A percentile compares a stretch with the other conserved stretches of the same genome.
Evolutionary conservation across 2,888 invertebrate species (phyloP).

Genomic region (Liopterus haemorrhoidalis): DNA sequence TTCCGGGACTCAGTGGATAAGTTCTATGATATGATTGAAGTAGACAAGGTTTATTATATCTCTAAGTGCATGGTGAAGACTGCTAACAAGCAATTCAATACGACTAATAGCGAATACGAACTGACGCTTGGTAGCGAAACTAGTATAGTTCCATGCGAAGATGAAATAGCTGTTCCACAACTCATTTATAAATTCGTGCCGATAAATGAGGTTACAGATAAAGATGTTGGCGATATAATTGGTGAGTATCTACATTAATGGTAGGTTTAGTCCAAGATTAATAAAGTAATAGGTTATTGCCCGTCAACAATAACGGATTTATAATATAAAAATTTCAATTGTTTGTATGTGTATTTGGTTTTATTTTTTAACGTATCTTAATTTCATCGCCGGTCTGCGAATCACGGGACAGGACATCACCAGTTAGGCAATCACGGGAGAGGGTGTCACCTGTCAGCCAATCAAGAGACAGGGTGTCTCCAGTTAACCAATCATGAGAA

Average conservation of each 20-base stretch:
- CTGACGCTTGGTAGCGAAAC: constrained; percentile 81
- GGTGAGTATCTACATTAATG: constrained; percentile 51
- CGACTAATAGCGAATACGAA: constrained; percentile 90
- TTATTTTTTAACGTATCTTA: too few species aligned
- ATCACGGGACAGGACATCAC: too few species aligned
- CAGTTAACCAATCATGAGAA: too few species aligned
- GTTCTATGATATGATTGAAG: constrained; percentile 82
- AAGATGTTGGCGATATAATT: constrained; percentile 61
- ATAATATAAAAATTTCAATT: too few species aligned
- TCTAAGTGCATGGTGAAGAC: constrained; percentile 80
- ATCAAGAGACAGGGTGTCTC: too few species aligned
- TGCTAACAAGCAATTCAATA: constrained; percentile 85
- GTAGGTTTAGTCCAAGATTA: too few species aligned
- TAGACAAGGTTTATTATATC: constrained; percentile 83
- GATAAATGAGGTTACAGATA: constrained; percentile 65
- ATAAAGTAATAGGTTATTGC: too few species aligned
- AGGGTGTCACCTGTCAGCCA: too few species aligned
- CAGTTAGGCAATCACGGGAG: too few species aligned
- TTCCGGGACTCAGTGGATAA: constrained; percentile 85
- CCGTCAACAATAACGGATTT: too few species aligned
- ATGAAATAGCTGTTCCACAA: constrained; percentile 62
- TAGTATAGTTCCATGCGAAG: constrained; percentile 48
- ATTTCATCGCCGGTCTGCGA: too few species aligned
- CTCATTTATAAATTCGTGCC: constrained; percentile 71
- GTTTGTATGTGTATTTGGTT: too few species aligned